Percentiles rank a stretch among this genome's conserved stretches.
These are phyloP conservation scores for Tympanuchus pallidicinctus DNA, from an alignment of 2,113 vertebrate genomes.

Conservation along the genomic window DNA sequence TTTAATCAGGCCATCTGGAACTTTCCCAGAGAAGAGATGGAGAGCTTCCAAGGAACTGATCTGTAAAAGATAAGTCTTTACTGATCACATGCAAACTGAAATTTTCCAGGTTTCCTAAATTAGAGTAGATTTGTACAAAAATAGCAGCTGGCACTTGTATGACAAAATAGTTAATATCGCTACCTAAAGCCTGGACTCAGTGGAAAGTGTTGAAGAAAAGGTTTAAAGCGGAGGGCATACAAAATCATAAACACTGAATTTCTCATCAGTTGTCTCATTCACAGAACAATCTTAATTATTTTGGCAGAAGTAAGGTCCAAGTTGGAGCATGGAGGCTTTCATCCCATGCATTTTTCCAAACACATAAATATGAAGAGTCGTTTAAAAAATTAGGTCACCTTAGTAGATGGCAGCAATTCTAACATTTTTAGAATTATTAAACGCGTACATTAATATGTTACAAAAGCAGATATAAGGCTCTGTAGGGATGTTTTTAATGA, in stretches of 20 bases:
- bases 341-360: background rate
- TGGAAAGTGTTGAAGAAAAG: background rate
- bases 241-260: background rate
- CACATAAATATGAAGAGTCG: background rate
- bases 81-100: background rate
- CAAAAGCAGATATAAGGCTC: background rate
- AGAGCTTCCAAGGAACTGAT: background rate
- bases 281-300: conserved; percentile 12
- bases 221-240: background rate
- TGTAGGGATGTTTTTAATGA: background rate
- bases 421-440: background rate
- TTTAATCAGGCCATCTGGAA: background rate
- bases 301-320: background rate
- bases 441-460: background rate
- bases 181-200: background rate
- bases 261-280: conserved; percentile 8
- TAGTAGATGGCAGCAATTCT: background rate
- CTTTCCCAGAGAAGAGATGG: background rate
- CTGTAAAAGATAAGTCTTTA: background rate
- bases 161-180: background rate
- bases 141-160: background rate
- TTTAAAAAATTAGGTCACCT: background rate
- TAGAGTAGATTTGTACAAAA: background rate
- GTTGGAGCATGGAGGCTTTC: background rate
- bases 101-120: background rate